Evolutionary conservation across 1,140 invertebrate genomes (phyloP).

Genomic region (Neomicropteryx cornuta): DNA sequence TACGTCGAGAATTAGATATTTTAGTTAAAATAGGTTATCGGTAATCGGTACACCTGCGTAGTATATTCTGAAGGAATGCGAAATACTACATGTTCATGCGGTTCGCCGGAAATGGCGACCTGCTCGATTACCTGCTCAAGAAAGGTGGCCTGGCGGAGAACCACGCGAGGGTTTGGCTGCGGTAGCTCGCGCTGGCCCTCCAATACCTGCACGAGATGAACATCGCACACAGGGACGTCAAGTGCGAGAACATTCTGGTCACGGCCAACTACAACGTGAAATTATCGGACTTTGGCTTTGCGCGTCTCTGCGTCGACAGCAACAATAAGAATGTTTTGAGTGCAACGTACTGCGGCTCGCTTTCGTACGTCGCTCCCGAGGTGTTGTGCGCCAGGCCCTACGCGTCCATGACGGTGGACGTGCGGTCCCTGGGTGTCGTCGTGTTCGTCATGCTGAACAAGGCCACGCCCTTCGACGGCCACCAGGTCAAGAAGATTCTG

Average conservation of each 20-base stretch:
- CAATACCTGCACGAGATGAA: conserved; percentile 62
- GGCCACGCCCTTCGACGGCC: conserved; percentile 72
- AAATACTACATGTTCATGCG: conserved; percentile 61
- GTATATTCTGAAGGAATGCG: conserved; percentile 50
- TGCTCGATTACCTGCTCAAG: conserved; percentile 49
- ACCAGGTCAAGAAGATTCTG: conserved; percentile 56
- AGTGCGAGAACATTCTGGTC: conserved; percentile 70
- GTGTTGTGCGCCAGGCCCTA: conserved; percentile 53
- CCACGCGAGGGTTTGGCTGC: conserved; percentile 54
- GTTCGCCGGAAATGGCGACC: conserved; percentile 55
- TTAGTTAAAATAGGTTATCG: conserved; percentile 59
- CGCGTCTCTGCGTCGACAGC: conserved; percentile 37
- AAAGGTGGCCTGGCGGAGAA: conserved; percentile 50
- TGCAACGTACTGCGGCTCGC: conserved; percentile 60
- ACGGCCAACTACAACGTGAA: conserved; percentile 60
- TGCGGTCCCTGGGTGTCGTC: conserved; percentile 60
- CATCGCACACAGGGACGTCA: conserved; percentile 64
- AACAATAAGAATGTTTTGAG: conserved; percentile 43
- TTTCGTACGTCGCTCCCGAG: conserved; percentile 62
- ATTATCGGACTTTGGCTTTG: conserved; percentile 77
- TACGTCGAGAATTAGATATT: conserved; percentile 62
- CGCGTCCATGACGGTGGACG: conserved; percentile 47
- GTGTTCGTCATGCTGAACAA: conserved; percentile 65
- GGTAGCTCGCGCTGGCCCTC: conserved; percentile 51
- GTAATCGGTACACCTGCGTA: conserved; percentile 55